These are phyloP conservation scores for Galeopterus variegatus DNA, from an alignment of 2,113 vertebrate species.

Conservation along the genomic window DNA sequence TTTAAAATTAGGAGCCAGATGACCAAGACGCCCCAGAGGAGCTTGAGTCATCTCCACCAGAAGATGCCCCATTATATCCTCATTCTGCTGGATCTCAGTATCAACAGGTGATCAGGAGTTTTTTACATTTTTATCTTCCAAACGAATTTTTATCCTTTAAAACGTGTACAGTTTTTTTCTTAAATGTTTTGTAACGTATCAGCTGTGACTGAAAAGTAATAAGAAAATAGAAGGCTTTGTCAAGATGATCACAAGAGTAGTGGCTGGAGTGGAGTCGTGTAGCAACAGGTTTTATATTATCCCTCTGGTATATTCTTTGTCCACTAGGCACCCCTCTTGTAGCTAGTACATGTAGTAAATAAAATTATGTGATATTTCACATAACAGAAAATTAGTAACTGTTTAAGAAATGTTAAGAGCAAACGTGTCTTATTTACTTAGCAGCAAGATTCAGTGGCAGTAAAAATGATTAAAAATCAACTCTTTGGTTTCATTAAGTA, in stretches of 20 bases:
- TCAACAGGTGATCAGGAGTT: slow-evolving; percentile 92
- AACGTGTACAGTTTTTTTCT: background rate
- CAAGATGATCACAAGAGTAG: background rate
- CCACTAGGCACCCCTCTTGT: background rate
- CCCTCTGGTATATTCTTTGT: background rate
- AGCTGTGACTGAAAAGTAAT: background rate
- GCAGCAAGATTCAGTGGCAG: background rate
- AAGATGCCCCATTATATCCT: slow-evolving; percentile 96
- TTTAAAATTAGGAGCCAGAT: slow-evolving; percentile 93
- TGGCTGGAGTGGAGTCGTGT: background rate
- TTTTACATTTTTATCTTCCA: background rate
- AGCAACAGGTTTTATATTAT: background rate
- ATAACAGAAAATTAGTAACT: background rate
- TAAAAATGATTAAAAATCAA: background rate
- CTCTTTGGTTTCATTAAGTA: background rate
- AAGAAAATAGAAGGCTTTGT: background rate
- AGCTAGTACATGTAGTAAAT: background rate
- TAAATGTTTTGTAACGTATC: background rate
- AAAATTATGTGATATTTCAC: background rate
- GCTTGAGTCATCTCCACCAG: slow-evolving; percentile 95
- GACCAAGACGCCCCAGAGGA: slow-evolving; percentile 97
- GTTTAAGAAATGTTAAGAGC: background rate
- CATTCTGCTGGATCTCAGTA: slow-evolving; percentile 96
- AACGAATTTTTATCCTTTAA: background rate
- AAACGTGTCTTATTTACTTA: background rate